phyloP scores from a whole-genome alignment of 2,113 vertebrate species.

The Nycticebus coucang region DNA sequence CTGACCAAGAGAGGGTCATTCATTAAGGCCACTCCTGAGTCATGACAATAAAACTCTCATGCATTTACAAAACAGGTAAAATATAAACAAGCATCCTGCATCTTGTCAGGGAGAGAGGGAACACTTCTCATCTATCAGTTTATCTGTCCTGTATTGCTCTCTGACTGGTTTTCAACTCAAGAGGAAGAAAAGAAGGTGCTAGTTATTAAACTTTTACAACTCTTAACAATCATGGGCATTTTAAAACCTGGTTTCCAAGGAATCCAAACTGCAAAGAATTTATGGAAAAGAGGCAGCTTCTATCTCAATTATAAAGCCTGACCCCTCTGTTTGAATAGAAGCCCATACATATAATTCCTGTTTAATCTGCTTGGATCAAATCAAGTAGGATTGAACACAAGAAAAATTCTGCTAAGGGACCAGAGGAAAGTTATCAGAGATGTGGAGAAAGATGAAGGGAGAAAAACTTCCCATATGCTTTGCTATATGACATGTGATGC shows the following conservation, averaged over 20 bases:
- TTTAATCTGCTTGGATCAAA: not conserved
- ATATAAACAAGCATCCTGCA: not conserved
- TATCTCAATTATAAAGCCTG: not conserved
- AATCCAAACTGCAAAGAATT: not conserved
- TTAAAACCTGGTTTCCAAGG: conserved; percentile 28
- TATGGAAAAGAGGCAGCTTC: not conserved
- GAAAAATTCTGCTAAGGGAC: not conserved
- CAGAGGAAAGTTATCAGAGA: not conserved
- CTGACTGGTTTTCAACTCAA: conserved; percentile 5
- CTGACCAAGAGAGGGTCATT: not conserved
- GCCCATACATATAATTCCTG: not conserved
- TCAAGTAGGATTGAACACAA: not conserved
- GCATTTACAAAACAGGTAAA: not conserved
- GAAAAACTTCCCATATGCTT: not conserved
- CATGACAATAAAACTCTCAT: not conserved
- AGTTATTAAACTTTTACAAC: not conserved
- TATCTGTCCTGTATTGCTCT: not conserved
- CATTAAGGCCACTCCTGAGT: not conserved
- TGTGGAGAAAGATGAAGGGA: not conserved
- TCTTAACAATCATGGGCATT: not conserved
- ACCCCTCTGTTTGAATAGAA: not conserved
- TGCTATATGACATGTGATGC: not conserved
- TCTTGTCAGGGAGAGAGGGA: not conserved
- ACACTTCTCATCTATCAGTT: not conserved
- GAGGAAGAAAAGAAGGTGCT: not conserved